Conservation (phyloP, 2,113 vertebrate genomes). For the Cinclus cinclus region DNA sequence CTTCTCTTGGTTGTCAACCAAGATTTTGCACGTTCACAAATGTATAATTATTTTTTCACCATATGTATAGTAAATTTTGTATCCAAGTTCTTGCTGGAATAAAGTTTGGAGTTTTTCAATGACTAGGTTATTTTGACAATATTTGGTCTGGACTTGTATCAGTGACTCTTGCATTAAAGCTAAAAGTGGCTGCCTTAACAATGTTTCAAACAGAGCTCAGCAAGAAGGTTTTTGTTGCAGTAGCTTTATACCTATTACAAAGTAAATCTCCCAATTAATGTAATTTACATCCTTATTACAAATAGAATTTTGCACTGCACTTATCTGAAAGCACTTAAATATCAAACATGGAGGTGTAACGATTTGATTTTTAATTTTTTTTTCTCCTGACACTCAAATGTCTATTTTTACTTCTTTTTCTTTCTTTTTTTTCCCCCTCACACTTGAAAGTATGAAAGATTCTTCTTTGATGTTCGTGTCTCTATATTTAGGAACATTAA, state of each 20-base stretch:
- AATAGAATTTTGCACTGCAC: neutral
- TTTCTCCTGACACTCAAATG: neutral
- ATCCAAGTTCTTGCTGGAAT: neutral
- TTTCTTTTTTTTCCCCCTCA: accelerated
- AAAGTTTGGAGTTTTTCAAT: neutral
- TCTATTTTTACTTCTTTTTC: neutral
- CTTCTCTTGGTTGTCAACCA: neutral
- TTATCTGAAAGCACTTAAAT: neutral
- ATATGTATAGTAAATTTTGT: neutral
- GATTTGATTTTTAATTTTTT: neutral
- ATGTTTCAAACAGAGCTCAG: neutral
- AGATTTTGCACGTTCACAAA: neutral
- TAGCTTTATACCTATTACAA: neutral
- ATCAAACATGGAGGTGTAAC: neutral
- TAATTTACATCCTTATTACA: neutral
- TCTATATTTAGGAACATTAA: constrained; percentile 9
- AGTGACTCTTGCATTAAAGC: neutral
- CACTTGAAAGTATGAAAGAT: neutral
- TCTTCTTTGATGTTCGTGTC: neutral
- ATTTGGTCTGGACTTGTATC: neutral
- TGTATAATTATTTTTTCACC: neutral
- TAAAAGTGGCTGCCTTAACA: neutral
- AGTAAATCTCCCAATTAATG: neutral
- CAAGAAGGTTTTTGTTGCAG: neutral
- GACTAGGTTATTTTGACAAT: neutral